These are phyloP conservation scores for Micromussa lordhowensis DNA, from an alignment of 92 coral and sea anemone genomes.

Conservation along the genomic window DNA sequence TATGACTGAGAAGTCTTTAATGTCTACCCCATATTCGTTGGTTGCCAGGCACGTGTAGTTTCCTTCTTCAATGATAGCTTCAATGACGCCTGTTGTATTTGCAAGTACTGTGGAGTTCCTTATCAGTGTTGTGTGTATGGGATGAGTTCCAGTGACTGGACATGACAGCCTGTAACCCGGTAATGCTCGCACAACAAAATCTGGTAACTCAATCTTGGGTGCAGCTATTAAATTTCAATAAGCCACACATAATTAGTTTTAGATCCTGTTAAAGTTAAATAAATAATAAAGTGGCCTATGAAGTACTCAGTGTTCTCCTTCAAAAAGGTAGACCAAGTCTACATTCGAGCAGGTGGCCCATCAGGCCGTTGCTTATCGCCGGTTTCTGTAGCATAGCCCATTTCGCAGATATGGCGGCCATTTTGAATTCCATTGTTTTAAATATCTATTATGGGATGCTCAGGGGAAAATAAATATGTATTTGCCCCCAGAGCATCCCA, in stretches of 20 bases:
- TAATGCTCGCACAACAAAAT: neutral
- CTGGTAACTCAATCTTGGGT: neutral
- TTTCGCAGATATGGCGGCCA: no score
- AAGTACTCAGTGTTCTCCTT: no score
- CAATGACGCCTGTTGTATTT: neutral
- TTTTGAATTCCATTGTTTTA: no score
- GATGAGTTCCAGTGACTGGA: neutral
- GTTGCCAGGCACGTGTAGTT: constrained; percentile 16
- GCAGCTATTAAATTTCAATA: neutral
- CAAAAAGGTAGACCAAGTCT: no score
- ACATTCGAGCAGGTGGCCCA: no score
- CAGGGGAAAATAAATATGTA: no score
- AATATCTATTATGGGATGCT: no score
- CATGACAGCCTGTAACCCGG: neutral
- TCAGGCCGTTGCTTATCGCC: no score
- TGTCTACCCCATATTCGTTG: constrained; percentile 4
- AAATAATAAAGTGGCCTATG: no score
- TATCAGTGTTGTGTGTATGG: neutral
- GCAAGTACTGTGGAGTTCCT: neutral
- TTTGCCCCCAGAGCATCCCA: no score
- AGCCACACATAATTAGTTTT: neutral
- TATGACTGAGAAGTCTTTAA: neutral
- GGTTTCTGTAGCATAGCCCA: no score
- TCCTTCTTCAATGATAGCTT: neutral
- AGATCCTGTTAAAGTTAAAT: neutral